Evolutionary conservation across 1,140 invertebrate genomes (phyloP).

Genomic region (Drepana arcuata): DNA sequence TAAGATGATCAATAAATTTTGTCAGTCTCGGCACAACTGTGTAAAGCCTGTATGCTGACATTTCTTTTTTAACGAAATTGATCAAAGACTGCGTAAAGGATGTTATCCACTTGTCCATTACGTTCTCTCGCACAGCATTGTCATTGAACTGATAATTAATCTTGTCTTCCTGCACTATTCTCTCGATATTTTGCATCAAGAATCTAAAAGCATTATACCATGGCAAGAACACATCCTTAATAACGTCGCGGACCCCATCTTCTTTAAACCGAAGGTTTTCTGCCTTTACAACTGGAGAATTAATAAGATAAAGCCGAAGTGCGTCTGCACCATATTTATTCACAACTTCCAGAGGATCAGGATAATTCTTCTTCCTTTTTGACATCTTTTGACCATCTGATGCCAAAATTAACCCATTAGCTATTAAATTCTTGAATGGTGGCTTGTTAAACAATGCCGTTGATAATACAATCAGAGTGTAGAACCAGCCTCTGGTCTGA

Average conservation of each 20-base stretch:
- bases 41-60: conserved; percentile 95
- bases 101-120: conserved; percentile 98
- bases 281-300: conserved; percentile 97
- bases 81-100: conserved; percentile 96
- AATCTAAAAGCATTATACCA: conserved; percentile 99
- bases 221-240: conserved; percentile 98
- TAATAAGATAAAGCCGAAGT: conserved; percentile 95
- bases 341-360: conserved; percentile 94
- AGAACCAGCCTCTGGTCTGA: conserved; percentile 99
- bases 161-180: conserved; percentile 82
- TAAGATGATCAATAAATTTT: conserved; percentile 97
- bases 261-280: conserved; percentile 98
- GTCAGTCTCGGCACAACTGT: conserved; percentile 95
- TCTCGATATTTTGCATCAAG: conserved; percentile 92
- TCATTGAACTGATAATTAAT: conserved; percentile 77
- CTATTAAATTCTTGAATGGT: conserved; percentile 98
- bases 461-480: conserved; percentile 96
- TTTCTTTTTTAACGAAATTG: conserved; percentile 91
- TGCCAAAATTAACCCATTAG: conserved; percentile 95
- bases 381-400: conserved; percentile 99
- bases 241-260: conserved; percentile 94
- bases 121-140: conserved; percentile 77
- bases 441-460: conserved; percentile 97
- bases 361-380: conserved; percentile 99
- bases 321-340: conserved; percentile 98